Percentiles rank a stretch among this genome's conserved stretches.
Conservation (phyloP, 1,140 invertebrate genomes). For the Drosophila kurseongensis region DNA sequence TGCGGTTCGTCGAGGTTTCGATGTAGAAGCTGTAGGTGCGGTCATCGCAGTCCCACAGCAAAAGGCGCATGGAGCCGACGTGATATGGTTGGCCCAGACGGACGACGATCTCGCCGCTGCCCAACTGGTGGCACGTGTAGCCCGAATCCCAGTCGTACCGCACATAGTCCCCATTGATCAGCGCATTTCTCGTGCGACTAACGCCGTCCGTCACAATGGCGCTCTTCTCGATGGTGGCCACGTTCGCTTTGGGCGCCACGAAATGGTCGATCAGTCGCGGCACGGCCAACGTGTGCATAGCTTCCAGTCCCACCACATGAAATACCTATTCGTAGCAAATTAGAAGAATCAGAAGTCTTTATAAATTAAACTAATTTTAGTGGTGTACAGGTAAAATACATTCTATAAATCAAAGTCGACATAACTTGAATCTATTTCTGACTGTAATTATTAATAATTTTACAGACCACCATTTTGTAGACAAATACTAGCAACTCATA, state of each 20-base stretch:
- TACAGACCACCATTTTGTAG: too few relatives aligned
- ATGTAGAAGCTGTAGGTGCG: conserved; percentile 98
- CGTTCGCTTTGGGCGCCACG: conserved; percentile 94
- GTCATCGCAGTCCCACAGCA: conserved; percentile 99
- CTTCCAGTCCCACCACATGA: conserved; percentile 96
- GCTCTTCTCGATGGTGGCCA: conserved; percentile 94
- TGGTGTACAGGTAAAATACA: too few relatives aligned
- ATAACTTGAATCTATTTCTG: too few relatives aligned
- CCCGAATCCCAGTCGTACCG: conserved; percentile 99
- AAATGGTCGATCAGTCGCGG: conserved; percentile 92
- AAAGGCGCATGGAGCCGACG: conserved; percentile 94
- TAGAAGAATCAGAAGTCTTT: too few relatives aligned
- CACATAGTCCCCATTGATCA: conserved; percentile 97
- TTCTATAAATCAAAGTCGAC: too few relatives aligned
- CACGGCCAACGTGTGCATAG: conserved; percentile 91
- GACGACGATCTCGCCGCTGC: conserved; percentile 96
- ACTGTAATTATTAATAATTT: too few relatives aligned
- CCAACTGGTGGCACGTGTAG: conserved; percentile 99
- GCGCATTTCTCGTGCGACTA: conserved; percentile 95
- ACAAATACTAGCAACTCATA: too few relatives aligned
- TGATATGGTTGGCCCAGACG: conserved; percentile 98
- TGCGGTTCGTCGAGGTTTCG: conserved; percentile 96
- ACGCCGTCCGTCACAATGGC: conserved; percentile 98
- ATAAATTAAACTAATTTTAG: too few relatives aligned
- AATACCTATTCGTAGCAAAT: conserved; percentile 88